Evolutionary conservation across 2,113 vertebrate genomes (phyloP).

Genomic region (Dasyurus viverrinus): DNA sequence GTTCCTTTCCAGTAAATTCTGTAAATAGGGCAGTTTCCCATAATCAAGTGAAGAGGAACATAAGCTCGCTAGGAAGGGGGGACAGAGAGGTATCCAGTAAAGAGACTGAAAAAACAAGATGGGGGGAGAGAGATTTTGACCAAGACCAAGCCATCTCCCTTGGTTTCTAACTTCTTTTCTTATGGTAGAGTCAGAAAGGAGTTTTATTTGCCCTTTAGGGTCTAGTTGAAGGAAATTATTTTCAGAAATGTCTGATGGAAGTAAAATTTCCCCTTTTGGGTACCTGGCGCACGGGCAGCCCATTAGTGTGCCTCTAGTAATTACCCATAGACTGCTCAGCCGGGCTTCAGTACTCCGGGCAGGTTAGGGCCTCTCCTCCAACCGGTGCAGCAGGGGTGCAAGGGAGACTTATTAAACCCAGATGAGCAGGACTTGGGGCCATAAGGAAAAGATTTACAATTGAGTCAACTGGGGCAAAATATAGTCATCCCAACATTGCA

Average conservation of each 20-base stretch:
- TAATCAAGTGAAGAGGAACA: slow-evolving; percentile 67
- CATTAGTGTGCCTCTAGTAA: slow-evolving; percentile 58
- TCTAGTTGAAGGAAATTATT: background rate
- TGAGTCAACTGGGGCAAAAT: slow-evolving; percentile 80
- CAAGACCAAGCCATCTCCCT: background rate
- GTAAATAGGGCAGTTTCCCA: slow-evolving; percentile 38
- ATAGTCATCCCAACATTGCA: slow-evolving; percentile 75
- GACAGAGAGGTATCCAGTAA: background rate
- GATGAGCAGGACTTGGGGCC: slow-evolving; percentile 82
- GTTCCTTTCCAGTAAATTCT: slow-evolving; percentile 66
- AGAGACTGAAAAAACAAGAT: background rate
- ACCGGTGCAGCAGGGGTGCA: slow-evolving; percentile 77
- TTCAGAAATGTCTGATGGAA: slow-evolving; percentile 25
- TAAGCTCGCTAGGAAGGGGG: background rate
- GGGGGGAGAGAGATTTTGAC: background rate
- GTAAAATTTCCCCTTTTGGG: slow-evolving; percentile 29
- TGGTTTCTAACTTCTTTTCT: background rate
- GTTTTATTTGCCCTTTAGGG: slow-evolving; percentile 43
- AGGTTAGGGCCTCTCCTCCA: slow-evolving; percentile 62
- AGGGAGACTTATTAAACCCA: slow-evolving; percentile 84
- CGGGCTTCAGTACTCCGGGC: background rate
- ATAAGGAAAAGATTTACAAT: slow-evolving; percentile 86
- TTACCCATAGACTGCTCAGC: slow-evolving; percentile 59
- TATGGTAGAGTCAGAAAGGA: background rate
- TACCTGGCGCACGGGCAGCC: slow-evolving; percentile 52